Evolutionary conservation across 2,888 invertebrate species (phyloP).

Genomic region (Charanyca ferruginea): DNA sequence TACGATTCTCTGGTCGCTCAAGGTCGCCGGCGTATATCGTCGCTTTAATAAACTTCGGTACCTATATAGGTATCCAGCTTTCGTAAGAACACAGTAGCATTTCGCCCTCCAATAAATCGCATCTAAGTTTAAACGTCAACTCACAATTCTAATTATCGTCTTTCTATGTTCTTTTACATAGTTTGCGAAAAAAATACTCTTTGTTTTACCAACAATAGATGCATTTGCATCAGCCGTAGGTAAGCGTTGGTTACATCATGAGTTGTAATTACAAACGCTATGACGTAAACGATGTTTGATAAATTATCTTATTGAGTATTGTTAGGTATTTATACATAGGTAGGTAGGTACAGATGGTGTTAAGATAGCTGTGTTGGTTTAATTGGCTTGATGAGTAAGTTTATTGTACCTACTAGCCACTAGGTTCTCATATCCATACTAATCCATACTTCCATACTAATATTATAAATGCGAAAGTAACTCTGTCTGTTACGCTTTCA

Average conservation of each 20-base stretch:
- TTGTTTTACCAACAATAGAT: constrained; percentile 45
- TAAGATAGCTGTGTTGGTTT: constrained; percentile 9
- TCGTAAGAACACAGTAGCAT: too few relatives aligned
- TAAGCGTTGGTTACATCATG: constrained; percentile 46
- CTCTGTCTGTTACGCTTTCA: too few relatives aligned
- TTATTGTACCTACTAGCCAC: background rate
- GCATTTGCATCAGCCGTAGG: constrained; percentile 27
- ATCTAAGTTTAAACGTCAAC: constrained; percentile 10
- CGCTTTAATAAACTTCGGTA: too few relatives aligned
- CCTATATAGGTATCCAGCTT: too few relatives aligned
- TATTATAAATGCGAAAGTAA: too few relatives aligned
- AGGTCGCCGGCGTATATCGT: too few relatives aligned
- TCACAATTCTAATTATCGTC: background rate
- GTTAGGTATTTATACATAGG: constrained; percentile 19
- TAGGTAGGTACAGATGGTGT: constrained; percentile 11
- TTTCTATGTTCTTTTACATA: background rate
- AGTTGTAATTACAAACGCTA: constrained; percentile 63
- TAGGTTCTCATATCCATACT: too few relatives aligned
- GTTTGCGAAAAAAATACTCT: constrained; percentile 16
- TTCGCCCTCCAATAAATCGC: background rate
- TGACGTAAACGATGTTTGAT: constrained; percentile 62
- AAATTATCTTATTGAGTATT: constrained; percentile 53
- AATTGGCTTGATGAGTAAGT: background rate
- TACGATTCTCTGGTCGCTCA: too few relatives aligned
- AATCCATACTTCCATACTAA: too few relatives aligned